phyloP scores from a whole-genome alignment of 2,888 invertebrate genomes.

The Eulithis prunata region DNA sequence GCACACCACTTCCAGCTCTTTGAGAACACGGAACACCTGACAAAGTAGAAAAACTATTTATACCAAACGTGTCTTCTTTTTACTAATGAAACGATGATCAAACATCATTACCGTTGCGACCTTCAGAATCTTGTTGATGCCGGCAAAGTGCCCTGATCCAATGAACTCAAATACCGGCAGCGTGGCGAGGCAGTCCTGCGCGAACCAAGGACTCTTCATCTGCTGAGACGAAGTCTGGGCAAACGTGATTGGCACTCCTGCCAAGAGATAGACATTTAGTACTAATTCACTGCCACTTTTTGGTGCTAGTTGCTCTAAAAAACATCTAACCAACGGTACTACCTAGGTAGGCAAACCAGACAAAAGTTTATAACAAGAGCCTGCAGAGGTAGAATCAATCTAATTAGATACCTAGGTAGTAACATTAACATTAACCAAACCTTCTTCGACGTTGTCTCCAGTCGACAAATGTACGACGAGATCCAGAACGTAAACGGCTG shows the following conservation, averaged over 20 bases:
- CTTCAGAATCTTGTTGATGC: slow-evolving; percentile 68
- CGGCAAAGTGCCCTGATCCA: slow-evolving; percentile 61
- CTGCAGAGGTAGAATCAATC: too few species aligned
- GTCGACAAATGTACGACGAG: slow-evolving; percentile 68
- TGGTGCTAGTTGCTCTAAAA: too few species aligned
- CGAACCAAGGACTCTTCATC: slow-evolving; percentile 66
- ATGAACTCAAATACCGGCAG: slow-evolving; percentile 68
- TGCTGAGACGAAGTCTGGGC: slow-evolving; percentile 71
- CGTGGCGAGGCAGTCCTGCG: slow-evolving; percentile 63
- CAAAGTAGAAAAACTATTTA: background rate
- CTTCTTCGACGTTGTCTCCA: slow-evolving; percentile 71
- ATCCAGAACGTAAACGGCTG: slow-evolving; percentile 59
- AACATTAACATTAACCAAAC: slow-evolving; percentile 40
- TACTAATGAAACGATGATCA: background rate
- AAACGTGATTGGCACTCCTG: slow-evolving; percentile 73
- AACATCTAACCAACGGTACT: too few species aligned
- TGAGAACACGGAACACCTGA: slow-evolving; percentile 67
- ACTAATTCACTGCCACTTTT: too few species aligned
- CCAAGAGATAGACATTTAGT: background rate
- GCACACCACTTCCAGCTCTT: slow-evolving; percentile 59
- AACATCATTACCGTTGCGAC: slow-evolving; percentile 60
- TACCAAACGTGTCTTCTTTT: too few species aligned
- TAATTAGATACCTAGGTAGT: too few species aligned
- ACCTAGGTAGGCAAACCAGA: too few species aligned
- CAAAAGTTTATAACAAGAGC: too few species aligned